These are phyloP conservation scores for Drosophila gaucha DNA, from an alignment of 2,888 invertebrate genomes.

Conservation along the genomic window DNA sequence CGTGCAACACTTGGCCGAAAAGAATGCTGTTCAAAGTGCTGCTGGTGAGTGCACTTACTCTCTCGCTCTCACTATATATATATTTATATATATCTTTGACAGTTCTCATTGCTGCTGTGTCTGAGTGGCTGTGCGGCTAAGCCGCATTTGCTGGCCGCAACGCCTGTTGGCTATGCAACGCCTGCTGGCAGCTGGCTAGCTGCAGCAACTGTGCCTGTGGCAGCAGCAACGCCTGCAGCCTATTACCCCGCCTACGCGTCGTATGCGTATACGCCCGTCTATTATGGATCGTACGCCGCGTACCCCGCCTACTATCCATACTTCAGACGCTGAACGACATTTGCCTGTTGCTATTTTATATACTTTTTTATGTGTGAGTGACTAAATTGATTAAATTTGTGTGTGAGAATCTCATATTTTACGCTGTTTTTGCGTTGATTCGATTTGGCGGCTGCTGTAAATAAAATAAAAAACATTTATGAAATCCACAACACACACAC, in stretches of 20 bases:
- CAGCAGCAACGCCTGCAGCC: constrained; percentile 47
- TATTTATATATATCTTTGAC: constrained; percentile 2
- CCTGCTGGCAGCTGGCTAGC: constrained; percentile 53
- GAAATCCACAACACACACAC: constrained; percentile 61
- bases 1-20: constrained; percentile 13
- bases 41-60: constrained; percentile 55
- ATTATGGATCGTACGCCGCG: constrained; percentile 70
- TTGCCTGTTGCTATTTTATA: constrained; percentile 6
- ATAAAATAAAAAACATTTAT: constrained; percentile 55
- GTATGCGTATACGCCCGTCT: constrained; percentile 67
- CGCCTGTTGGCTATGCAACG: constrained; percentile 69
- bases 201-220: constrained; percentile 24
- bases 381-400: constrained; percentile 51
- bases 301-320: constrained; percentile 72
- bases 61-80: neutral
- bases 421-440: constrained; percentile 51
- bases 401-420: constrained; percentile 31
- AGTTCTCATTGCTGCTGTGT: constrained; percentile 54
- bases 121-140: constrained; percentile 47
- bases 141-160: constrained; percentile 62
- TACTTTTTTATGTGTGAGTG: neutral
- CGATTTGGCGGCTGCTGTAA: constrained; percentile 51
- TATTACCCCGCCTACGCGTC: constrained; percentile 73
- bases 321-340: constrained; percentile 51
- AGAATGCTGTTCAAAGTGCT: constrained; percentile 64